phyloP scores from a whole-genome alignment of 2,113 vertebrate species.

The sheep (Ovis aries) region ARS-UI_Ramb_v3.0 NC_056080.1:3215001-3215500 shows the following conservation, averaged over 20 bases:
- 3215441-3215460: background rate
- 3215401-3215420: background rate
- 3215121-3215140: background rate
- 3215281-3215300: background rate
- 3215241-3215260: background rate
- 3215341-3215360: accelerated
- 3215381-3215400: background rate
- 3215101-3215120: background rate
- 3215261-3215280: background rate
- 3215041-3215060: background rate
- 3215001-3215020: background rate
- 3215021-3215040: background rate
- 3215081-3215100: background rate
- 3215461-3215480: background rate
- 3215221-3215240: background rate
- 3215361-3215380: accelerated
- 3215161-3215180: background rate
- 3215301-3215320: background rate
- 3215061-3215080: background rate
- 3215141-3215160: background rate
- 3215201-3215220: background rate
- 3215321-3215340: background rate
- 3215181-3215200: background rate
- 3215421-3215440: background rate
- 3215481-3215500: too few species aligned